These are phyloP conservation scores for Ceratina japonica DNA, from an alignment of 1,140 invertebrate genomes.

Conservation along the genomic window DNA sequence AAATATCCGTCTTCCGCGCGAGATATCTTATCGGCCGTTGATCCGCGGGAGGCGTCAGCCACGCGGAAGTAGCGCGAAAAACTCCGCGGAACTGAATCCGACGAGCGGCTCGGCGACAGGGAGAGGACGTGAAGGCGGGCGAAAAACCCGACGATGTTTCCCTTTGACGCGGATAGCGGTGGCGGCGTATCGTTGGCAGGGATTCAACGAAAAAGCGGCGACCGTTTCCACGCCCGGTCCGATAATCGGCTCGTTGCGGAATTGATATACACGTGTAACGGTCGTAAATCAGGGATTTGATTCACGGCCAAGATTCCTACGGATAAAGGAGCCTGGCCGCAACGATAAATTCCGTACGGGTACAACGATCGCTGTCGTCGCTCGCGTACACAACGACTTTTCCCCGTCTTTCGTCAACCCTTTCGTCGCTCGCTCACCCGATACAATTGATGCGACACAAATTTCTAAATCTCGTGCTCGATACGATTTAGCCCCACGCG, in stretches of 20 bases:
- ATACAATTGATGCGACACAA: background rate
- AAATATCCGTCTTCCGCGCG: background rate
- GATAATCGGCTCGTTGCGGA: constrained; percentile 74
- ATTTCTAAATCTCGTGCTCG: too few species aligned
- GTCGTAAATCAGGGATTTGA: constrained; percentile 71
- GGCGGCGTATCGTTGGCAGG: constrained; percentile 60
- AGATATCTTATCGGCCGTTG: constrained; percentile 20
- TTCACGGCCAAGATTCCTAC: constrained; percentile 68
- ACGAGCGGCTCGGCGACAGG: background rate
- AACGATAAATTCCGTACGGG: constrained; percentile 59
- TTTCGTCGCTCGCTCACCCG: background rate
- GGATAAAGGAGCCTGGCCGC: constrained; percentile 52
- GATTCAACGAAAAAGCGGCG: constrained; percentile 68
- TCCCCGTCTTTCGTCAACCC: background rate
- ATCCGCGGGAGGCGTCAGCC: constrained; percentile 3
- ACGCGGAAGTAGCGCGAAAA: constrained; percentile 21
- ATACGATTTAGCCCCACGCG: too few species aligned
- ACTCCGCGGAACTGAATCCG: constrained; percentile 17
- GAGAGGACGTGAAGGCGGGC: background rate
- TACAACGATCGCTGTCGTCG: constrained; percentile 39
- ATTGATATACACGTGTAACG: constrained; percentile 71
- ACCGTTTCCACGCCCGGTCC: constrained; percentile 56
- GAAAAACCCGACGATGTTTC: constrained; percentile 18
- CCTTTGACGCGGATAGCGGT: constrained; percentile 24
- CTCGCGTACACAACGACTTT: constrained; percentile 27